Base-by-base conservation (phyloP, 2,797 vertebrate species). In the Heliangelus exortis region DNA sequence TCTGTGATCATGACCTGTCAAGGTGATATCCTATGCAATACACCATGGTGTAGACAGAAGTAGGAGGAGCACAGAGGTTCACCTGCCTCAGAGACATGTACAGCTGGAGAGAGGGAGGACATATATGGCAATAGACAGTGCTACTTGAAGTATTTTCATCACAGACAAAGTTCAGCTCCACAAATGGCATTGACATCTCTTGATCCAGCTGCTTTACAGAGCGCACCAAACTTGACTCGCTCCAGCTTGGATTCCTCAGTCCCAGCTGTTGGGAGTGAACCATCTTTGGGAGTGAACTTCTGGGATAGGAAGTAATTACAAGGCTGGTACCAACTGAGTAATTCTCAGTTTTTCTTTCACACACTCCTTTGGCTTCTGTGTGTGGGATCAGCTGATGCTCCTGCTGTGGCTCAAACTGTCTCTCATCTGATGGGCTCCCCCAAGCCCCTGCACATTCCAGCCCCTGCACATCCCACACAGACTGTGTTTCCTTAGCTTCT, bases 371-470 rank as follows among this genome's bases (percentile, higher is more conserved):
- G 76, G 67, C 66, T 74, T 90, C 77, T 2, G 0, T 83, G 78
- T 89, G 95, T 91, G 91, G 84, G 83, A 96, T 91, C 83, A 85
- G 82, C 84, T 95, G 92, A 81, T 91, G 65, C 68, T 91, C 55
- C 82, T 90, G 80, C 57, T 11, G 1, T 96, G 95, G 91, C 91
- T 92, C 73, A 95, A 93, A 33, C 65, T 3, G 2, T 81, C 88
- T 92, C 83, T 59, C 68, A 69, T 55, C 90, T 62, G 77, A 62
- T 54, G 6, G 90, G 88, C 79, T 95, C 12, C 25, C 28, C 34
- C 3, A 72, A 72, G 45, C 33, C 51, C 34, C 23, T 48, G 20
- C 65, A 26, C 67, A 43, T 43, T 39, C 3, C 76, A 72, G 34
- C 47, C 34, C 31, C 29, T 45, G 22, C 67, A 25, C 68, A 39